A percentile compares a stretch with the other conserved stretches of the same genome.
phyloP scores from a whole-genome alignment of 2,888 invertebrate genomes.

The Sepiola atlantica region DNA sequence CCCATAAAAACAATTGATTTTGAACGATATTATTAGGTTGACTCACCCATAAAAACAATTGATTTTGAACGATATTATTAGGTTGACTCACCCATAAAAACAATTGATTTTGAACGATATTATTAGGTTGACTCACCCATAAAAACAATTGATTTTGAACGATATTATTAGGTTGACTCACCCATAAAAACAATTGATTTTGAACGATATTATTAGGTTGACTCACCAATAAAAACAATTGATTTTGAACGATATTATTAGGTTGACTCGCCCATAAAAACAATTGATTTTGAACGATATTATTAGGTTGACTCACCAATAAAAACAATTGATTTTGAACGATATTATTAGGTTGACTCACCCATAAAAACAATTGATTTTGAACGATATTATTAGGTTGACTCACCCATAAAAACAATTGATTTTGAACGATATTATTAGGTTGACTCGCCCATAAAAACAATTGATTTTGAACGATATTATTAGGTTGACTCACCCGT shows the following conservation, averaged over 20 bases:
- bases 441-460: slow-evolving; percentile 57
- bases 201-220: not conserved
- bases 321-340: not conserved
- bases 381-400: not conserved
- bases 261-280: slow-evolving; percentile 57
- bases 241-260: not conserved
- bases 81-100: slow-evolving; percentile 58
- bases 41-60: slow-evolving; percentile 60
- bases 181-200: slow-evolving; percentile 56
- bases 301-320: slow-evolving; percentile 54
- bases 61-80: not conserved
- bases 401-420: slow-evolving; percentile 60
- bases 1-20: slow-evolving; percentile 56
- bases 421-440: not conserved
- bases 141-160: slow-evolving; percentile 48
- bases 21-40: not conserved
- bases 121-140: slow-evolving; percentile 55
- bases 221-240: too few species aligned
- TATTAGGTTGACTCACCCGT: slow-evolving; percentile 55
- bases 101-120: not conserved
- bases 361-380: slow-evolving; percentile 56
- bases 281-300: not conserved
- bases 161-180: slow-evolving; percentile 50
- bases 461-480: not conserved
- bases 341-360: slow-evolving; percentile 50